Evolutionary conservation across 2,888 invertebrate species (phyloP).

Genomic region (Acanthosepion esculentum): DNA sequence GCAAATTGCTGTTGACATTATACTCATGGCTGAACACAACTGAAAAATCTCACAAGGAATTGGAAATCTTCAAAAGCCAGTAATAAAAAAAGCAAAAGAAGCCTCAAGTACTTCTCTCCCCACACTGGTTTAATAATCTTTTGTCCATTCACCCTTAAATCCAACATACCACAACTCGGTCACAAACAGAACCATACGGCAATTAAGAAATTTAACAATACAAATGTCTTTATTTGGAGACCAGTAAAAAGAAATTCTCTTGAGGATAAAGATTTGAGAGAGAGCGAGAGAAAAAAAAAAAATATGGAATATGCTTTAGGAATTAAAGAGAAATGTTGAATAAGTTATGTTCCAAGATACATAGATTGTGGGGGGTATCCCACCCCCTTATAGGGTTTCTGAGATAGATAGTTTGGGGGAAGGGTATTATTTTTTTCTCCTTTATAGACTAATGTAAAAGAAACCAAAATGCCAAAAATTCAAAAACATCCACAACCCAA

Average conservation of each 20-base stretch:
- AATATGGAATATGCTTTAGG: too few relatives aligned
- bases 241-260: background rate
- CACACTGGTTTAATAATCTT: background rate
- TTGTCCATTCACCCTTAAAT: background rate
- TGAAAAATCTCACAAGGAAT: background rate
- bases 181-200: too few relatives aligned
- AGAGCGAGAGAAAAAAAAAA: background rate
- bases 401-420: too few relatives aligned
- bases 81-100: background rate
- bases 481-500: background rate
- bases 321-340: too few relatives aligned
- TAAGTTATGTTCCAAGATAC: too few relatives aligned
- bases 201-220: background rate
- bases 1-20: too few relatives aligned
- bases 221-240: background rate
- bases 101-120: background rate
- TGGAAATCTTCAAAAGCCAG: background rate
- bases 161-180: background rate
- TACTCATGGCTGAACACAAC: too few relatives aligned
- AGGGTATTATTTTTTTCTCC: too few relatives aligned
- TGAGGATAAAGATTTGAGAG: background rate
- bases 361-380: too few relatives aligned
- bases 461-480: background rate
- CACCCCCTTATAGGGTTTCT: too few relatives aligned
- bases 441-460: too few relatives aligned